These are phyloP conservation scores for Chamaetylas fuelleborni DNA, from an alignment of 2,113 vertebrate genomes.

Conservation along the genomic window DNA sequence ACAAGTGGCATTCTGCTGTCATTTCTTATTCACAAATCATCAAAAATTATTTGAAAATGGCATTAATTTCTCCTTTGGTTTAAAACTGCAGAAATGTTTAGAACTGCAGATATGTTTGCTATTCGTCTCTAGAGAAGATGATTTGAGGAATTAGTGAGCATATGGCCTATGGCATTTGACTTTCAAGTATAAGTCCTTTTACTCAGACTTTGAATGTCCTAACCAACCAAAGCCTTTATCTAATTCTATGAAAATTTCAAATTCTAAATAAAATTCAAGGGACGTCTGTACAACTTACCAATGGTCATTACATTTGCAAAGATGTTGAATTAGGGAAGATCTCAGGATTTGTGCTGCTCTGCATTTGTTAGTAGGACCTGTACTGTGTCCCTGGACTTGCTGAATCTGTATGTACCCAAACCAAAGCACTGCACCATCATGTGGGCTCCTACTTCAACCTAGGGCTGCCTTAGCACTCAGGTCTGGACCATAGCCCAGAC, in stretches of 20 bases:
- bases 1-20: not conserved
- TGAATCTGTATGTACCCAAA: not conserved
- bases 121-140: not conserved
- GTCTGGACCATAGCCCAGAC: not conserved
- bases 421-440: fast-evolving
- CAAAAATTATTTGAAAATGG: not conserved
- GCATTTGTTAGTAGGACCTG: not conserved
- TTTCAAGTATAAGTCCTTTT: not conserved
- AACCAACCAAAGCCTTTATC: not conserved
- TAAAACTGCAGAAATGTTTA: not conserved
- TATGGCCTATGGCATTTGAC: not conserved
- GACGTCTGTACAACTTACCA: not conserved
- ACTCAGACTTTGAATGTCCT: not conserved
- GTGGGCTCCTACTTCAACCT: not conserved
- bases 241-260: not conserved
- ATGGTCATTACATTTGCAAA: not conserved
- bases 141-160: not conserved
- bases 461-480: not conserved
- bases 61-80: not conserved
- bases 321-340: not conserved
- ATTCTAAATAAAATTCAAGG: not conserved
- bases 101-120: not conserved
- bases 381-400: not conserved
- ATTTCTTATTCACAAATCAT: not conserved
- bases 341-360: not conserved